Percentiles rank a stretch among this genome's conserved stretches.
These are phyloP conservation scores for Psittacula echo DNA, from an alignment of 2,797 vertebrate genomes.

Conservation along the genomic window DNA sequence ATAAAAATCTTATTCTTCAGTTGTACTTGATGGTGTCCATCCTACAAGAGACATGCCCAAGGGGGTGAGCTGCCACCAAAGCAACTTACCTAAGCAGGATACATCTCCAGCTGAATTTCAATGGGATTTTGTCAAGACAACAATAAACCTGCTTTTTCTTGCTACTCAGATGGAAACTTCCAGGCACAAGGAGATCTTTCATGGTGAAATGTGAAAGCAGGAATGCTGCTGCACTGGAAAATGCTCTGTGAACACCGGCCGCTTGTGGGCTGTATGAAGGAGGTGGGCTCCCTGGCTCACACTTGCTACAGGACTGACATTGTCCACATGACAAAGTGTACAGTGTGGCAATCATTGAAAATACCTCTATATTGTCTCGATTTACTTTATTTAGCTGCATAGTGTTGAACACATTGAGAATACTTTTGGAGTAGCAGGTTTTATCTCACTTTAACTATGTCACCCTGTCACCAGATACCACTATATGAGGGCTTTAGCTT, in stretches of 20 bases:
- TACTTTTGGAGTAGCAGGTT: accelerated
- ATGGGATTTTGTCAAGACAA: not conserved
- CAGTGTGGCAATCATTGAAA: not conserved
- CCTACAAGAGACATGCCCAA: not conserved
- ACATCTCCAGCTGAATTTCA: not conserved
- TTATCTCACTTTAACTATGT: not conserved
- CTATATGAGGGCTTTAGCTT: not conserved
- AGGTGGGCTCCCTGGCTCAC: not conserved
- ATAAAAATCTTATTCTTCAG: not conserved
- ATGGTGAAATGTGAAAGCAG: not conserved
- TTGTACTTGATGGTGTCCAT: not conserved
- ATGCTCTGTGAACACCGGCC: accelerated
- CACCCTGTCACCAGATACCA: not conserved
- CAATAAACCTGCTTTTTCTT: not conserved
- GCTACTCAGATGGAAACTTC: not conserved
- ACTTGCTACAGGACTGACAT: not conserved
- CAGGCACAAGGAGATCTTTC: not conserved
- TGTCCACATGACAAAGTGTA: not conserved
- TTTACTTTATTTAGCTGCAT: not conserved
- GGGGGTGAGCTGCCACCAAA: not conserved
- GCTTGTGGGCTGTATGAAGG: not conserved
- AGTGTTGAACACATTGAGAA: not conserved
- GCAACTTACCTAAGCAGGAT: not conserved
- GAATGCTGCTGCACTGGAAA: not conserved
- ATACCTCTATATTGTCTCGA: accelerated